Conservation (phyloP, 2,113 vertebrate species). For the Sciurus niger region DNA sequence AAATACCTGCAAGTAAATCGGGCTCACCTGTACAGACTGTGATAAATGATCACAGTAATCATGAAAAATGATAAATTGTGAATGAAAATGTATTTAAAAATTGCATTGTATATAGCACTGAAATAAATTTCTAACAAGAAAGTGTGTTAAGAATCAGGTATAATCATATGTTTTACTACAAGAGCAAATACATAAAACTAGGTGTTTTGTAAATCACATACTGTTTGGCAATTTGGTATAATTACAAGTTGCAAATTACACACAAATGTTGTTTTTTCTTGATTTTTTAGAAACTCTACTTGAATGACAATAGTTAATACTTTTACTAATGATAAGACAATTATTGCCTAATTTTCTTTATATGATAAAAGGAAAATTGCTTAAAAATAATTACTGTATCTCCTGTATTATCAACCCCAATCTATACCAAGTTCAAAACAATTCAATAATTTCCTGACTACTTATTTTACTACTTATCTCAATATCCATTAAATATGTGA, state of each 20-base stretch:
- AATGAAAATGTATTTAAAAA: conserved; percentile 23
- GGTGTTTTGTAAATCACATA: background rate
- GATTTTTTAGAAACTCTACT: background rate
- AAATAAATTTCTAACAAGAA: background rate
- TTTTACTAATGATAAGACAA: background rate
- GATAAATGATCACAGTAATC: background rate
- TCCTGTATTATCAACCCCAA: background rate
- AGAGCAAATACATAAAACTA: background rate
- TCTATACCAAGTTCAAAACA: background rate
- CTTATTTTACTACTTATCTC: conserved; percentile 38
- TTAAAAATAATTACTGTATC: background rate
- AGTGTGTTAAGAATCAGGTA: background rate
- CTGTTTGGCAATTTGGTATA: background rate
- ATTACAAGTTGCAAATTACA: background rate
- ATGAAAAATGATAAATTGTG: background rate
- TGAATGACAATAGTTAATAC: background rate
- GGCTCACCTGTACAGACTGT: background rate
- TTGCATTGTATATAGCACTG: background rate
- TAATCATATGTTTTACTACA: background rate
- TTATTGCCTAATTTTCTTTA: background rate
- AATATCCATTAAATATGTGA: conserved; percentile 10
- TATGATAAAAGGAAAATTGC: background rate
- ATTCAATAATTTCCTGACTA: background rate
- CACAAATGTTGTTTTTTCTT: background rate
- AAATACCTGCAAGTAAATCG: background rate